Evolutionary conservation across 2,797 vertebrate genomes (phyloP), one percentile per base, ranked within the genome.

Genomic region (Myotis vivesi): DNA sequence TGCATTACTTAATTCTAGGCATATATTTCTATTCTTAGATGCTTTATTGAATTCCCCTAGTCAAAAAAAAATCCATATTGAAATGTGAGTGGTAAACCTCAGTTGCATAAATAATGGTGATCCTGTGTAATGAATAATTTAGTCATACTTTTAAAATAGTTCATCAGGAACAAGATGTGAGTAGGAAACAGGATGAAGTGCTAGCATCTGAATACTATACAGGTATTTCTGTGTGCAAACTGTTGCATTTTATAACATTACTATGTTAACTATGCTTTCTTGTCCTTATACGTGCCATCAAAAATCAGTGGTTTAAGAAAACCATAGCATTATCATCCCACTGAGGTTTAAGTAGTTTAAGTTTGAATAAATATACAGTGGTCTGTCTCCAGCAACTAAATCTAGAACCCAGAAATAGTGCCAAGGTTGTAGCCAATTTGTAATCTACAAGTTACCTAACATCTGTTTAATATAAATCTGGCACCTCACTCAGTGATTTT

Each of bases 121-220:
- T 95, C 57, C 11, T 91, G 44, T 83, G 46, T 93, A 94, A 98
- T 80, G 22, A 77, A 95, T 94, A 97, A 97, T 79, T 95, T 90
- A 97, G 84, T 96, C 13, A 57, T n/a, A 89, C 0, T 84, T 94
- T 97, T 96, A 96, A 97, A 97, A 89, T 92, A 95, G 94, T 95
- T 97, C 86, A 87, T 75, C 2, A 46, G 73, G 7, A 95, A 46
- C 69, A 95, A 82, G 41, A 85, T 91, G 66, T 88, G 83, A 44
- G 51, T 85, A 88, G 53, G 38, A 95, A 95, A 84, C 41, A 86
- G 57, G 44, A 72, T 79, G 36, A 90, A 93, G 36, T 53, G 62
- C 33, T 81, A 84, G 77, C 75, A 41, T 79, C 55, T 28, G 76
- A 89, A 87, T 85, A 23, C 53, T 92, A 36, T 71, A 36, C 38